Evolutionary conservation across 2,888 invertebrate genomes (phyloP).

Genomic region (Mesopsocus fuscifrons): DNA sequence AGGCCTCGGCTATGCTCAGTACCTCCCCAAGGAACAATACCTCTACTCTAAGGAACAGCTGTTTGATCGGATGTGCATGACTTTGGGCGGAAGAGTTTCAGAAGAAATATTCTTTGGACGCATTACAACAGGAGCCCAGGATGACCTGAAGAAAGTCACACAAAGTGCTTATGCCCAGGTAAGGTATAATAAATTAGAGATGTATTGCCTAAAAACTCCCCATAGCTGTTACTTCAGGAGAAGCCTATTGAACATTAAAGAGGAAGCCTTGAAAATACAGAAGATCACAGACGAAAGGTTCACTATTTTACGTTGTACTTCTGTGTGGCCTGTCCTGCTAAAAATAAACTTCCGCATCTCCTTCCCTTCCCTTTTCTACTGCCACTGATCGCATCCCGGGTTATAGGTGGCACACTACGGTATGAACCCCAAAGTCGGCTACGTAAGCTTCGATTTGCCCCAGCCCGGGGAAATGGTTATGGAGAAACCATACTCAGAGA

Average conservation of each 20-base stretch:
- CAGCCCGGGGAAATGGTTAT: conserved; percentile 80
- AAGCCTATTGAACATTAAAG: too few relatives aligned
- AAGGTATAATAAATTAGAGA: too few relatives aligned
- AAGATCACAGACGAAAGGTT: too few relatives aligned
- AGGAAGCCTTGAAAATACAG: too few relatives aligned
- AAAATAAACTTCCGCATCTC: too few relatives aligned
- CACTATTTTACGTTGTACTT: too few relatives aligned
- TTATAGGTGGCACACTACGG: conserved; percentile 77
- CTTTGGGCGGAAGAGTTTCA: conserved; percentile 90
- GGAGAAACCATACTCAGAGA: conserved; percentile 95
- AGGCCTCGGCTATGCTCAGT: conserved; percentile 97
- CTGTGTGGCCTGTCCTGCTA: too few relatives aligned
- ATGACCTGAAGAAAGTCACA: conserved; percentile 95
- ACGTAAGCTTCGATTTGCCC: conserved; percentile 90
- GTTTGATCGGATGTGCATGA: conserved; percentile 98
- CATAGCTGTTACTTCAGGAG: too few relatives aligned
- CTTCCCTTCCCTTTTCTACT: too few relatives aligned
- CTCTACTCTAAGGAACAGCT: conserved; percentile 92
- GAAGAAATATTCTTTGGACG: conserved; percentile 92
- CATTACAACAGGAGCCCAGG: conserved; percentile 97
- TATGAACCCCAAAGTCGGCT: conserved; percentile 94
- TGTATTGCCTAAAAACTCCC: too few relatives aligned
- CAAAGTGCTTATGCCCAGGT: conserved; percentile 93
- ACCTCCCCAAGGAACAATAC: conserved; percentile 96
- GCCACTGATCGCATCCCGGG: background rate